Base-by-base conservation (phyloP, 1,140 invertebrate genomes). In the Drosophila nikananu region DNA sequence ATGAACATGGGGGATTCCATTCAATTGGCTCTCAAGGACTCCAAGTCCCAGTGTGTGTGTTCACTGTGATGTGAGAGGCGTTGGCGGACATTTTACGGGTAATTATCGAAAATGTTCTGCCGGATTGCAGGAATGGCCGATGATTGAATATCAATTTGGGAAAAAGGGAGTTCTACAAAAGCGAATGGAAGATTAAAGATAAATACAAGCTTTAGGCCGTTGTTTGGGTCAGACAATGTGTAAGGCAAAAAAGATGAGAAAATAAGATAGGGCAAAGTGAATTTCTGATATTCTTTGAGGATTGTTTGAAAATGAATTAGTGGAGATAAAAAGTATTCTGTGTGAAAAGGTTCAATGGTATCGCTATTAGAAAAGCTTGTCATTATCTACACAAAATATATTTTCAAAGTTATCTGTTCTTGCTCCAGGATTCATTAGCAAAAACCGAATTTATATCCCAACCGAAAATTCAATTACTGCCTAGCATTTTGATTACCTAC, bases 1-100 rank as follows among this genome's bases (percentile, higher is more conserved):
- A 86, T 81, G 81, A 81, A 86, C 68, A 81, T 90, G 59, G 81
- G 68, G 74, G 75, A 76, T 72, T 80, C 61, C 66, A 87, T 86
- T 86, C 83, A 82, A 87, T 87, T 77, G 57, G 51, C 66, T 79
- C 52, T 66, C 46, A 61, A 62, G 60, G 30, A 44, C 59, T 41
- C 23, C 15, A 23, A 32, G 17, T 62, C 23, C 55, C 23, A 67
- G 37, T 52, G 27, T 61, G 49, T 49, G 49, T 48, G 21, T 23
- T 15, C 44, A 46, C 2, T 48, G 21, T 48, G 46, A 23, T 48
- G 46, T 51, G 73, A 52, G 68, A 61, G 55, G 70, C 62, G 67
- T 63, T 68, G 51, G 46, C 61, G 42, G 63, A 60, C 83, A 89
- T 87, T 86, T 86, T 87, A 80, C 83, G 78, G 83, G 80, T 86